Conservation (phyloP, 2,797 vertebrate species). For the Dryobates pubescens region DNA sequence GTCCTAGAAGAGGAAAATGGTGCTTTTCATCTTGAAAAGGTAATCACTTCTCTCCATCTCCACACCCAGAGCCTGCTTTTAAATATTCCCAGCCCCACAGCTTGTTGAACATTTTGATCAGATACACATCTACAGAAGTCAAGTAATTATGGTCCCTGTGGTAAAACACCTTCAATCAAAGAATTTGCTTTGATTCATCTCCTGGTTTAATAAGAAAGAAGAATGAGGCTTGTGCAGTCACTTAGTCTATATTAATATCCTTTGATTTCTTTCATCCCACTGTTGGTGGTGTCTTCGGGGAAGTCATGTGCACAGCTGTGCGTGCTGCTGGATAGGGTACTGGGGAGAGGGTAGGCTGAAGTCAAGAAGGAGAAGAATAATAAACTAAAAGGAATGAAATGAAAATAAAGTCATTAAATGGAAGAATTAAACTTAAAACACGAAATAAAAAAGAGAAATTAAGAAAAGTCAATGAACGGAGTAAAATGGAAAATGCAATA, state of each 20-base stretch:
- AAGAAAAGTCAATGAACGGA: too few species aligned
- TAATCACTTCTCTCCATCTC: neutral
- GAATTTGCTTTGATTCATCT: neutral
- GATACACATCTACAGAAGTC: neutral
- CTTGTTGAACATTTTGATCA: neutral
- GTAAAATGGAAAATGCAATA: too few species aligned
- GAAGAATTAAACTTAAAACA: too few species aligned
- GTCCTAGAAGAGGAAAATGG: neutral
- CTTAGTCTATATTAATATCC: neutral
- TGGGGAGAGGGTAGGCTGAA: neutral
- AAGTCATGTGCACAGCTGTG: neutral
- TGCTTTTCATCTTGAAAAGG: neutral
- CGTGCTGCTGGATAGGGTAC: neutral
- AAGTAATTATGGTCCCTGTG: neutral
- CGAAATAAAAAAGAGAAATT: too few species aligned
- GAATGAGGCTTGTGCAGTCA: neutral
- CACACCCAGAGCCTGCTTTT: rapidly evolving
- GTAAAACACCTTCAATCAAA: neutral
- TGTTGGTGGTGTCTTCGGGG: neutral
- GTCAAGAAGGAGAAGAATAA: neutral
- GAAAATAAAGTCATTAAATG: too few species aligned
- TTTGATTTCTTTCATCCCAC: neutral
- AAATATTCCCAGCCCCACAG: neutral
- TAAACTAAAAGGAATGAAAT: too few species aligned
- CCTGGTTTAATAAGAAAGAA: neutral